Conservation (phyloP, 92 coral and sea anemone genomes). For the Actinernus sp. region DNA sequence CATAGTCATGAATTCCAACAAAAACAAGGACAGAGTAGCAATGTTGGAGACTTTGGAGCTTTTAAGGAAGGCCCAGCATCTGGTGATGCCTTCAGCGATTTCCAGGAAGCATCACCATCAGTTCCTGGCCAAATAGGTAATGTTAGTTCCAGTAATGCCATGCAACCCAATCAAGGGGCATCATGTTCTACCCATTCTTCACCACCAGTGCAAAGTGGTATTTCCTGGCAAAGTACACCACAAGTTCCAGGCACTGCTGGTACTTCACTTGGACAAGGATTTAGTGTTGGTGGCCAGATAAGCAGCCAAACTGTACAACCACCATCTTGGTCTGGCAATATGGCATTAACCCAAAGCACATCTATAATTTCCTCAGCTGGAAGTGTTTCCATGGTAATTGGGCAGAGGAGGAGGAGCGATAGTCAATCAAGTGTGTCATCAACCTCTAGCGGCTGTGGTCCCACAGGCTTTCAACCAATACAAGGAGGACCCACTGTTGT, state of each 20-base stretch:
- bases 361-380: too few relatives aligned
- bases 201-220: background rate
- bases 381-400: background rate
- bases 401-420: constrained; percentile 16
- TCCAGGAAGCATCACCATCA: constrained; percentile 53
- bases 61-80: constrained; percentile 35
- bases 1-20: background rate
- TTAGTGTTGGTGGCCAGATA: too few relatives aligned
- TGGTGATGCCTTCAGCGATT: constrained; percentile 59
- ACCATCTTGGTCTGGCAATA: background rate
- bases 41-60: constrained; percentile 62
- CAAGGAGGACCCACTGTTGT: constrained; percentile 1
- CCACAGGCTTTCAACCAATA: constrained; percentile 5
- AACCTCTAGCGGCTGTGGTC: constrained; percentile 10
- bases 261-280: background rate
- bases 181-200: background rate
- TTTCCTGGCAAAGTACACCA: background rate
- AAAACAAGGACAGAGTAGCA: constrained; percentile 2
- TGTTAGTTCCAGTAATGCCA: background rate
- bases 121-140: background rate
- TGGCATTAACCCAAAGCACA: background rate
- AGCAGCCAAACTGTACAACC: too few relatives aligned
- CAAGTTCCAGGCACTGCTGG: background rate
- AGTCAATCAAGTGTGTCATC: constrained; percentile 45
- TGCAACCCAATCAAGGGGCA: background rate